Conservation (phyloP, 2,888 invertebrate genomes). For the Leptogaster cylindrica region DNA sequence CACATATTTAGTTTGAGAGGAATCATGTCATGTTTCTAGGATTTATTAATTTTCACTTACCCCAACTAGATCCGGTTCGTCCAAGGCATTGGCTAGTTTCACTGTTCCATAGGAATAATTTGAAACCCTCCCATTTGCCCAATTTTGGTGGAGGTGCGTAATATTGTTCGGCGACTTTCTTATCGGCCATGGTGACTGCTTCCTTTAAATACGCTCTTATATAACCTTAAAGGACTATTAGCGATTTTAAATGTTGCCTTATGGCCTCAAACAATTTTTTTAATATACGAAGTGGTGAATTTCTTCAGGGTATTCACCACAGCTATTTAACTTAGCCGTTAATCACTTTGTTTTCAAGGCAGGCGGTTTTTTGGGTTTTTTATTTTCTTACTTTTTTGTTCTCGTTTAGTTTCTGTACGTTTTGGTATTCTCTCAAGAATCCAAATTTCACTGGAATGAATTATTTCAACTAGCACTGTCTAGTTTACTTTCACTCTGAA, state of each 20-base stretch:
- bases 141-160: slow-evolving; percentile 81
- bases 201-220: slow-evolving; percentile 43
- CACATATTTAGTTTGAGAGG: too few relatives aligned
- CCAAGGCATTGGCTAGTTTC: slow-evolving; percentile 92
- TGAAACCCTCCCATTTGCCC: slow-evolving; percentile 85
- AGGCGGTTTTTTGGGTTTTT: neutral
- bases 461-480: slow-evolving; percentile 11
- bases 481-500: neutral
- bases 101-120: slow-evolving; percentile 87
- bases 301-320: slow-evolving; percentile 22
- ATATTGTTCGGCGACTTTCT: slow-evolving; percentile 77
- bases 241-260: slow-evolving; percentile 44
- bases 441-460: neutral
- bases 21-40: too few relatives aligned
- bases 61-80: slow-evolving; percentile 92
- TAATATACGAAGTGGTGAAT: slow-evolving; percentile 6
- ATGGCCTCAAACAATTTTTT: neutral
- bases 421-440: neutral
- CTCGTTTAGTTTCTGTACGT: slow-evolving; percentile 8
- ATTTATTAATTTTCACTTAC: slow-evolving; percentile 68
- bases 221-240: slow-evolving; percentile 35
- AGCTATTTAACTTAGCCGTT: slow-evolving; percentile 19
- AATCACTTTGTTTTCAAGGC: slow-evolving; percentile 31
- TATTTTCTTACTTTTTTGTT: slow-evolving; percentile 8
- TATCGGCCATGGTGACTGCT: slow-evolving; percentile 71